Conservation (phyloP, 2,888 invertebrate genomes). For the Epirrhoe tristata region DNA sequence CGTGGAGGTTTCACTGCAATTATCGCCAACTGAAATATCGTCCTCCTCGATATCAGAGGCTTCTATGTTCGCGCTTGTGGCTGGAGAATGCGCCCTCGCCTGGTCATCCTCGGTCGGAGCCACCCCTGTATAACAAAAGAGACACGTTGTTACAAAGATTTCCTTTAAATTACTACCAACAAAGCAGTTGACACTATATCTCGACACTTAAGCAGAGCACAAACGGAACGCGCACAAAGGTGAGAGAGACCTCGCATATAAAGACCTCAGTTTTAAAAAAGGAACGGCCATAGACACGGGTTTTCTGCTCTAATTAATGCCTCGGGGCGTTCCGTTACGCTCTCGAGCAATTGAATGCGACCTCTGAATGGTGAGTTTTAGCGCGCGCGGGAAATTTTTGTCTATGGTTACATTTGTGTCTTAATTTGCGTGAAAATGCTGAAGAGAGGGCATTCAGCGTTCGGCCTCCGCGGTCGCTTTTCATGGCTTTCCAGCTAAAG, state of each 20-base stretch:
- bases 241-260: conserved; percentile 63
- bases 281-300: conserved; percentile 77
- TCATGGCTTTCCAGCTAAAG: conserved; percentile 65
- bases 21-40: conserved; percentile 79
- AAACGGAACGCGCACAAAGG: conserved; percentile 74
- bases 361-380: conserved; percentile 81
- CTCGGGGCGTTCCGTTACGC: conserved; percentile 81
- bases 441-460: conserved; percentile 71
- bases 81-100: conserved; percentile 54
- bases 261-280: conserved; percentile 81
- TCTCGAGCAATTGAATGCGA: conserved; percentile 78
- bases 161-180: conserved; percentile 53
- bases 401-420: conserved; percentile 77
- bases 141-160: conserved; percentile 39
- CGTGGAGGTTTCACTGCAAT: conserved; percentile 74
- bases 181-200: conserved; percentile 66
- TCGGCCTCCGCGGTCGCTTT: conserved; percentile 64
- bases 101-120: conserved; percentile 61
- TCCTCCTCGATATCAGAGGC: conserved; percentile 68
- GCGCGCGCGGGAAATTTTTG: conserved; percentile 71
- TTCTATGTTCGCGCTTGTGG: conserved; percentile 62
- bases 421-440: conserved; percentile 84
- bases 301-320: conserved; percentile 85
- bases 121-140: conserved; percentile 55
- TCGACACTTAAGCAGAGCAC: conserved; percentile 70